Conservation (phyloP, 2,888 invertebrate genomes). For the Sphaerophoria rueppellii region DNA sequence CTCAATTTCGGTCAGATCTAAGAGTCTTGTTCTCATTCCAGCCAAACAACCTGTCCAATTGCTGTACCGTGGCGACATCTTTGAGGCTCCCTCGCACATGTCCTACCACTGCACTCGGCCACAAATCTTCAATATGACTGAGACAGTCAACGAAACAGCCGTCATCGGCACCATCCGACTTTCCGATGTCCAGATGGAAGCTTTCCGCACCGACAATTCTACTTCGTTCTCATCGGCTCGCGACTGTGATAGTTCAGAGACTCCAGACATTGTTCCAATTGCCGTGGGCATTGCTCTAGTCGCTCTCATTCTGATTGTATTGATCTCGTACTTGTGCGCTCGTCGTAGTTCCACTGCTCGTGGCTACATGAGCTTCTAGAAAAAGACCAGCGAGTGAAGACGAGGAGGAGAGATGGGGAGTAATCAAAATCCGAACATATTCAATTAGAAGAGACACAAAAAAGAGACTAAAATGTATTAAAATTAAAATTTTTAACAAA, state of each 20-base stretch:
- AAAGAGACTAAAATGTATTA: constrained; percentile 47
- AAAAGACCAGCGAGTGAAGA: not conserved
- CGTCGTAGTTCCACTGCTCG: constrained; percentile 91
- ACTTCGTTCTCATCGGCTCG: constrained; percentile 87
- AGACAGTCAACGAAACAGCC: constrained; percentile 74
- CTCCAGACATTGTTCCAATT: constrained; percentile 97
- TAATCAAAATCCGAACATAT: constrained; percentile 46
- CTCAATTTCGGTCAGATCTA: not conserved
- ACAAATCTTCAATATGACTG: constrained; percentile 84
- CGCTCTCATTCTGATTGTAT: constrained; percentile 93
- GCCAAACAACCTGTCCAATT: constrained; percentile 82
- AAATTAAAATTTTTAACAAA: constrained; percentile 12
- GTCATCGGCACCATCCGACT: constrained; percentile 84
- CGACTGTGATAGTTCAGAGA: constrained; percentile 88
- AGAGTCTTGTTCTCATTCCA: constrained; percentile 70
- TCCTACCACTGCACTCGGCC: constrained; percentile 89
- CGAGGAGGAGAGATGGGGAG: constrained; percentile 1
- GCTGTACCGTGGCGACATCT: constrained; percentile 83
- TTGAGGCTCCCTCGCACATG: constrained; percentile 85
- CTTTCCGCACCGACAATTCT: constrained; percentile 85
- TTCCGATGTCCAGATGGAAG: constrained; percentile 88
- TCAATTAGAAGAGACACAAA: constrained; percentile 47
- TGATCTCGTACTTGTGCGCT: constrained; percentile 96
- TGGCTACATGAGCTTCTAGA: constrained; percentile 94
- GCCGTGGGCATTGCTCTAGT: constrained; percentile 97